These are phyloP conservation scores for Falco naumanni DNA, from an alignment of 2,797 vertebrate species.

Conservation along the genomic window DNA sequence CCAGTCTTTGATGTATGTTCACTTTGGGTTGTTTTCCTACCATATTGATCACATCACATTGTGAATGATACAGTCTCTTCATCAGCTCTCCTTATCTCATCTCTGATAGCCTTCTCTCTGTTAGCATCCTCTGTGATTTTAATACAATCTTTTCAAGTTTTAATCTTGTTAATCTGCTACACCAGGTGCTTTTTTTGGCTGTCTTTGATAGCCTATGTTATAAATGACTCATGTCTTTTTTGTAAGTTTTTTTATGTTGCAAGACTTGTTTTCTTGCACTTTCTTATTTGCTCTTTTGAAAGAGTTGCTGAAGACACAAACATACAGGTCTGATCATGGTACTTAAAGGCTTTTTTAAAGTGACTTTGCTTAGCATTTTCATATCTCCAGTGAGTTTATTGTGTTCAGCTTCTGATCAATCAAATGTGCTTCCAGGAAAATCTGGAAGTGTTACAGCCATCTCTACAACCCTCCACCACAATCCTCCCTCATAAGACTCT, in stretches of 20 bases:
- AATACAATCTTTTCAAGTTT: background rate
- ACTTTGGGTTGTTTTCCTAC: background rate
- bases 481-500: background rate
- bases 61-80: background rate
- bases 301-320: background rate
- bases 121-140: background rate
- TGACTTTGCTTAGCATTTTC: background rate
- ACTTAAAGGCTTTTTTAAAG: background rate
- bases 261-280: background rate
- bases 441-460: background rate
- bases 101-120: background rate
- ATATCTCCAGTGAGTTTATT: background rate
- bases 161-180: background rate
- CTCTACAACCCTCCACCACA: background rate
- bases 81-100: background rate
- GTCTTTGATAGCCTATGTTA: background rate
- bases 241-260: background rate
- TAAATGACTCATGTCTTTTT: background rate
- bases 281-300: background rate
- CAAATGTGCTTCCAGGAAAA: conserved; percentile 34
- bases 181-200: background rate
- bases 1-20: background rate
- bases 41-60: background rate
- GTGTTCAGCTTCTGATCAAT: conserved; percentile 4
- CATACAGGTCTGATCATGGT: background rate